These are phyloP conservation scores for Calliopsis andreniformis DNA, from an alignment of 1,140 invertebrate genomes.

Conservation along the genomic window DNA sequence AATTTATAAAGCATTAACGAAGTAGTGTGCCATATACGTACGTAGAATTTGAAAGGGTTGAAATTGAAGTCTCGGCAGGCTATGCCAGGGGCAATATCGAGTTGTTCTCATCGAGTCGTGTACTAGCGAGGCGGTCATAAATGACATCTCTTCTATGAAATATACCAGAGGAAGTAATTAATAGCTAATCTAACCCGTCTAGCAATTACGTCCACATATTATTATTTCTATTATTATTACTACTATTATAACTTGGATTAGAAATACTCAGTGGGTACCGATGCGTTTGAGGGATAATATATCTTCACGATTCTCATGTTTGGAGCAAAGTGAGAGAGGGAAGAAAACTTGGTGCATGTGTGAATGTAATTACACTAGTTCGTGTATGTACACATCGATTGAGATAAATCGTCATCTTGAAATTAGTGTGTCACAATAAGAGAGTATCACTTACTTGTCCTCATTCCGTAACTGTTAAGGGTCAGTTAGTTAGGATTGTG, in stretches of 20 bases:
- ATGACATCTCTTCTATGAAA: constrained; percentile 64
- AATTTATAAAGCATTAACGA: constrained; percentile 24
- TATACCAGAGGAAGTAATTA: constrained; percentile 63
- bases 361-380: too few relatives aligned
- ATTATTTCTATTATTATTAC: constrained; percentile 46
- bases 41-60: constrained; percentile 7
- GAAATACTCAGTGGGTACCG: constrained; percentile 52
- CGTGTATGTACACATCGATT: too few relatives aligned
- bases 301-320: neutral
- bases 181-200: constrained; percentile 58
- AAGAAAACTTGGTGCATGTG: too few relatives aligned
- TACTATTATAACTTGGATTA: constrained; percentile 54
- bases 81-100: constrained; percentile 57
- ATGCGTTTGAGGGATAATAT: constrained; percentile 21
- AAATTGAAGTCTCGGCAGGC: constrained; percentile 30
- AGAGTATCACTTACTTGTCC: neutral
- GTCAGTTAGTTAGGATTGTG: neutral
- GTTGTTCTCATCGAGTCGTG: constrained; percentile 43
- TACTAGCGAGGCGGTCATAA: constrained; percentile 47
- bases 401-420: too few relatives aligned
- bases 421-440: neutral
- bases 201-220: constrained; percentile 59
- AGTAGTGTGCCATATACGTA: neutral
- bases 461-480: neutral
- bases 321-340: too few relatives aligned